Percentiles rank a stretch among this genome's conserved stretches.
Conservation (phyloP, 2,888 invertebrate genomes). For the Eupithecia subumbrata region DNA sequence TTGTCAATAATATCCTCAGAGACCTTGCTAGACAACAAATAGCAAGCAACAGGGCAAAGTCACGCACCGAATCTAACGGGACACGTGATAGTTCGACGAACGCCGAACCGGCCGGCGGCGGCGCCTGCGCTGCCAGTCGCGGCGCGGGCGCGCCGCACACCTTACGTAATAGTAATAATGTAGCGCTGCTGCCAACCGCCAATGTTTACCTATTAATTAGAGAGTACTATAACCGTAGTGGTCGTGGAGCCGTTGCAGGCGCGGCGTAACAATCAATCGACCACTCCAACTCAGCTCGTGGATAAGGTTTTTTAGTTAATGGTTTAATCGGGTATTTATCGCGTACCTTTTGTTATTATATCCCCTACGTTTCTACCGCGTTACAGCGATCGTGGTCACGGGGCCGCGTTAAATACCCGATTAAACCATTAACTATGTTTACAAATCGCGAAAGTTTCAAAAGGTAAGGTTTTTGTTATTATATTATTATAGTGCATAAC, state of each 20-base stretch:
- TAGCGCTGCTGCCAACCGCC: not conserved
- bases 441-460: too few species aligned
- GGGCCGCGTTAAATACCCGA: too few species aligned
- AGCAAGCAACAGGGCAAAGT: not conserved
- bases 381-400: too few species aligned
- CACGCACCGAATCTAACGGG: conserved; percentile 3
- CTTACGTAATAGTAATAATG: not conserved
- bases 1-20: not conserved
- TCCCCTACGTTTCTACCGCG: too few species aligned
- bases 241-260: not conserved
- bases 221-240: not conserved
- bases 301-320: too few species aligned
- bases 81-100: conserved; percentile 5
- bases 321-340: too few species aligned
- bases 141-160: not conserved
- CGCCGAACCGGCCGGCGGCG: not conserved
- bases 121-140: not conserved
- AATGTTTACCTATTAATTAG: not conserved
- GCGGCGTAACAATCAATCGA: not conserved
- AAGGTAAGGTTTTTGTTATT: too few species aligned
- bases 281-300: too few species aligned
- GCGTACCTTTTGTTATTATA: too few species aligned
- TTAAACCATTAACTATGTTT: too few species aligned
- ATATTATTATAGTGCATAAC: too few species aligned
- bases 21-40: not conserved